Base-by-base conservation (phyloP, 2,888 invertebrate species). In the Hyppa rectilinea region DNA sequence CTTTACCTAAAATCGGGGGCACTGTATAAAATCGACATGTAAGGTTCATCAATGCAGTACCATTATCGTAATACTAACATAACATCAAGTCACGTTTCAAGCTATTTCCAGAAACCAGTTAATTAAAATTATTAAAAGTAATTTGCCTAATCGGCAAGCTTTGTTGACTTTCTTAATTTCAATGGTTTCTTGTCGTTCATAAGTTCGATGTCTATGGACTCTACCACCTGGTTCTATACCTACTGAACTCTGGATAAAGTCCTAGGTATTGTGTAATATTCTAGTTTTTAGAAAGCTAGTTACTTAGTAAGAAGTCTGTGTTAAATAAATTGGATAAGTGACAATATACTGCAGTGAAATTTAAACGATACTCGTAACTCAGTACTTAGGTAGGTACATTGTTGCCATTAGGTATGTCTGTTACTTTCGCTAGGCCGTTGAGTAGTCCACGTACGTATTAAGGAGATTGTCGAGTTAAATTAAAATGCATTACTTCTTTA, bases 281-380 rank as follows among this genome's bases (percentile, higher is more conserved):
- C 59, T 47, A 78, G 78, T 78, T 82, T 81, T 79, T 77, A 85
- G 87, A 88, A 87, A 88, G 87, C 71, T 66, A 63, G 76, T 78
- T 66, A 52, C 81, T 78, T 81, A 82, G 80, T 85, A 78, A 84
- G 84, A 85, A 85, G 75, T 70, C 83, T 66, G 74, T 82, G 87
- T 84, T 80, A 83, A 85, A 86, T 88, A 85, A 88, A 88, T 87
- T 88, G 87, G 83, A 87, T 87, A 87, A 78, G 86, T 76, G 85
- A 83, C 84, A 84, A 85, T 78, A 81, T 70, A 74, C 68, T 69
- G 65, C 52, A 69, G 85, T 78, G 81, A 86, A 83, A 80, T 77
- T 75, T 75, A 82, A 81, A 78, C 75, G 79, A 75, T 75, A 78
- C 81, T 74, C 60, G 75, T 76, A 70, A 73, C 60, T 53, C 67